Percentiles rank a stretch among this genome's conserved stretches.
phyloP scores from a whole-genome alignment of 2,888 invertebrate genomes.

The Pecten maximus region DNA sequence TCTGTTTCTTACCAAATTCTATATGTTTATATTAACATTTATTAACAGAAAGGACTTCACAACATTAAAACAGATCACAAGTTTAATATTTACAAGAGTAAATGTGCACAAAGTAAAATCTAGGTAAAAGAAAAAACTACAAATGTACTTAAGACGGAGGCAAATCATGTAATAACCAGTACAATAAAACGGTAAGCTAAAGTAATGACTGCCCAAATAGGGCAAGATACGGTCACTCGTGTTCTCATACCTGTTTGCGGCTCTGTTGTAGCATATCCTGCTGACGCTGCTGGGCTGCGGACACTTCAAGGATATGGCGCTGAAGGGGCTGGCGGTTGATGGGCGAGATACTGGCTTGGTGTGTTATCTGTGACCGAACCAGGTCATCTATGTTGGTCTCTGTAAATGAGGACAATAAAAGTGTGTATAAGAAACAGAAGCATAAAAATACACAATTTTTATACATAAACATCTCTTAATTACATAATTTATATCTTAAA shows the following conservation, averaged over 20 bases:
- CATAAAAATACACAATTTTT: not conserved
- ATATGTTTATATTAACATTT: not conserved
- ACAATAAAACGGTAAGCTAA: not conserved
- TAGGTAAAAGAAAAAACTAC: not conserved
- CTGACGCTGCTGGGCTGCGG: constrained; percentile 76
- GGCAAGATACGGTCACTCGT: not conserved
- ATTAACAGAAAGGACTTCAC: not conserved
- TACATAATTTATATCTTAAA: too few relatives aligned
- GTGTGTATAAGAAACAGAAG: not conserved
- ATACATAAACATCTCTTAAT: too few relatives aligned
- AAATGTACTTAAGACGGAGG: not conserved
- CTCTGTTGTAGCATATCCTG: constrained; percentile 69
- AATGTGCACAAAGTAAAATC: not conserved
- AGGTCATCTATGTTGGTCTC: constrained; percentile 69
- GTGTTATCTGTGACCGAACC: constrained; percentile 63
- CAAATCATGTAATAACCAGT: not conserved
- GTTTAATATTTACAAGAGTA: not conserved
- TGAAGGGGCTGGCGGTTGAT: constrained; percentile 62
- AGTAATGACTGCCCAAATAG: not conserved
- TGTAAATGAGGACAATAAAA: constrained; percentile 38
- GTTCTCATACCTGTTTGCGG: constrained; percentile 52
- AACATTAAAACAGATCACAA: not conserved
- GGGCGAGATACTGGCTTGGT: constrained; percentile 52
- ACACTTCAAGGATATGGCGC: constrained; percentile 75
- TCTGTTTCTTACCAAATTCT: too few relatives aligned